Base-by-base conservation (phyloP, 1,140 invertebrate genomes). In the Drosophila ogumai region DNA sequence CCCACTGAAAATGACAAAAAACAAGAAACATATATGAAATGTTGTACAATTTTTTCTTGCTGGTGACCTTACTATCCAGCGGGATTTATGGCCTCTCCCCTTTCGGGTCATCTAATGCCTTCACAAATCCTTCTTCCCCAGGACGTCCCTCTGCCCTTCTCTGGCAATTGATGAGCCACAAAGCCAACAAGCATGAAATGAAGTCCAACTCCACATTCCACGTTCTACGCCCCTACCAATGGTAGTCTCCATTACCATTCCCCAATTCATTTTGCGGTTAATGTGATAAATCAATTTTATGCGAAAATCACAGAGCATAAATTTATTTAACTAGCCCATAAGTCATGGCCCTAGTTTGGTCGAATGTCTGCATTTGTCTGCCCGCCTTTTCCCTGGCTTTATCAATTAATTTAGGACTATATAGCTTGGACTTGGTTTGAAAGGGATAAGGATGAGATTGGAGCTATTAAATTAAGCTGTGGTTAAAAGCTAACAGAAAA, bases 241-340 rank as follows among this genome's bases (percentile, higher is more conserved):
- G 32, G 13, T 6, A 15, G 17, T 40, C 32, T 32, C 34, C 63
- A 68, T 68, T 68, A 71, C 64, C 47, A 71, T 68, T 68, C 63
- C 49, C 64, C 75, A 72, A 54, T 73, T 74, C 74, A 76, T 67
- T 87, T 68, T 79, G 80, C 82, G 85, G 80, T 90, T 90, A 88
- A 88, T 88, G 84, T 88, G 84, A 88, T 88, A 88, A 88, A 88
- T 88, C 85, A 90, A 88, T 88, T 88, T 88, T 88, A 88, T 88
- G 85, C 71, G 85, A 90, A 88, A 90, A 88, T 88, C 84, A 88
- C 85, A 84, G 84, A 84, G 85, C 85, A 88, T 88, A 90, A 88
- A 88, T 90, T 90, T 88, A 88, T 88, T 88, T 88, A 88, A 88
- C 84, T 88, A 88, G 80, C 84, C 64, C 81, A 88, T 88, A 88